A percentile compares a stretch with the other conserved stretches of the same genome.
Evolutionary conservation across 2,888 invertebrate species (phyloP).

Genomic region (Chaetogeoica ovagalla): DNA sequence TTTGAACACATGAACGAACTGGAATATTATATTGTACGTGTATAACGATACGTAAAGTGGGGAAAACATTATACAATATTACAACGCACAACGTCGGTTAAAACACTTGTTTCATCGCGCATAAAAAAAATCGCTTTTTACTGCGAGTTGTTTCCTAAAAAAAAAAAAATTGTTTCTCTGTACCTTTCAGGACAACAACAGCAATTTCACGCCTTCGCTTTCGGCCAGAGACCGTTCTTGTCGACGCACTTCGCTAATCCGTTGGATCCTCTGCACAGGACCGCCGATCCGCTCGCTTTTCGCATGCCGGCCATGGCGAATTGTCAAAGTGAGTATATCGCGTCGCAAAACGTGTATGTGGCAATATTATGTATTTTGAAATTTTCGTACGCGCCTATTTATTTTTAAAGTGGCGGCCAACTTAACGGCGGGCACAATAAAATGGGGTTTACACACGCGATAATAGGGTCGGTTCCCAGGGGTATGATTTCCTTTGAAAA

Average conservation of each 20-base stretch:
- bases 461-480: conserved; percentile 29
- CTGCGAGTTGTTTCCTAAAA: neutral
- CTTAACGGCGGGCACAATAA: conserved; percentile 2
- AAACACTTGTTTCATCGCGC: too few relatives aligned
- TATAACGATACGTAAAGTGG: too few relatives aligned
- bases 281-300: conserved; percentile 81
- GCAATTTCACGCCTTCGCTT: conserved; percentile 80
- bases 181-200: conserved; percentile 91
- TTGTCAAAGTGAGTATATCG: conserved; percentile 79
- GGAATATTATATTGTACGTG: too few relatives aligned
- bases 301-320: conserved; percentile 83
- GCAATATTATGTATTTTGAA: too few relatives aligned
- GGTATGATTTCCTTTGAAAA: conserved; percentile 29
- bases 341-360: too few relatives aligned
- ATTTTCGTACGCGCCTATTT: neutral
- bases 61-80: too few relatives aligned
- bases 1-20: too few relatives aligned
- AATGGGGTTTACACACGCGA: neutral
- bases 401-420: neutral
- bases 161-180: too few relatives aligned
- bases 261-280: conserved; percentile 62
- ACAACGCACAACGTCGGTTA: too few relatives aligned
- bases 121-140: too few relatives aligned
- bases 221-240: conserved; percentile 84
- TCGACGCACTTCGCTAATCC: conserved; percentile 67